A percentile compares a stretch with the other conserved stretches of the same genome.
Evolutionary conservation across 2,113 vertebrate species (phyloP).

Genomic region (Desmodus rotundus): DNA sequence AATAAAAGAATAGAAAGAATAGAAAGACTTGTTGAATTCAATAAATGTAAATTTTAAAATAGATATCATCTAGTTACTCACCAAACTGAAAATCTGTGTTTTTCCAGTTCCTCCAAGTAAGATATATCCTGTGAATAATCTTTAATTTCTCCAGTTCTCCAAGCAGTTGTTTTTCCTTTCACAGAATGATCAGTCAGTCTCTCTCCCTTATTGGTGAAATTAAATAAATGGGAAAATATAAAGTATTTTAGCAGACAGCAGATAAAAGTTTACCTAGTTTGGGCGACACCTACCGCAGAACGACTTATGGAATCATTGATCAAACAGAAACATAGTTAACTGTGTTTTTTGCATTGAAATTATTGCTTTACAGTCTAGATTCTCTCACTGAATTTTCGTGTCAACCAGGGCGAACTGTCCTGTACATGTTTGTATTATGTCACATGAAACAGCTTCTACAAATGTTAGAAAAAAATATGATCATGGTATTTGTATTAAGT

Average conservation of each 20-base stretch:
- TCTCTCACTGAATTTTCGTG: not conserved
- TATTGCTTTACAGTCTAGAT: not conserved
- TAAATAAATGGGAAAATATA: not conserved
- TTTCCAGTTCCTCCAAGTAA: constrained; percentile 79
- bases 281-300: not conserved
- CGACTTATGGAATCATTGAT: not conserved
- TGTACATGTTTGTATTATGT: not conserved
- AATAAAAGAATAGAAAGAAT: not conserved
- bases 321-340: not conserved
- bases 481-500: not conserved
- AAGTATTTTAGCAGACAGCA: not conserved
- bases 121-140: not conserved
- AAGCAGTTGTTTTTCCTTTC: constrained; percentile 29
- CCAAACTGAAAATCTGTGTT: constrained; percentile 81
- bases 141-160: constrained; percentile 44
- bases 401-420: fast-evolving
- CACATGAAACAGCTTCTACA: not conserved
- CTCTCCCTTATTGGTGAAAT: constrained; percentile 45
- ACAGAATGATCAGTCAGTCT: not conserved
- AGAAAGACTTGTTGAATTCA: not conserved
- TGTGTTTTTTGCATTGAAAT: not conserved
- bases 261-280: not conserved
- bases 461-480: not conserved
- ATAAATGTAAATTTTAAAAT: not conserved
- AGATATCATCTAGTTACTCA: constrained; percentile 51